Percentiles rank a stretch among this genome's conserved stretches.
Conservation (phyloP, 2,797 vertebrate species). For the Picus viridis region DNA sequence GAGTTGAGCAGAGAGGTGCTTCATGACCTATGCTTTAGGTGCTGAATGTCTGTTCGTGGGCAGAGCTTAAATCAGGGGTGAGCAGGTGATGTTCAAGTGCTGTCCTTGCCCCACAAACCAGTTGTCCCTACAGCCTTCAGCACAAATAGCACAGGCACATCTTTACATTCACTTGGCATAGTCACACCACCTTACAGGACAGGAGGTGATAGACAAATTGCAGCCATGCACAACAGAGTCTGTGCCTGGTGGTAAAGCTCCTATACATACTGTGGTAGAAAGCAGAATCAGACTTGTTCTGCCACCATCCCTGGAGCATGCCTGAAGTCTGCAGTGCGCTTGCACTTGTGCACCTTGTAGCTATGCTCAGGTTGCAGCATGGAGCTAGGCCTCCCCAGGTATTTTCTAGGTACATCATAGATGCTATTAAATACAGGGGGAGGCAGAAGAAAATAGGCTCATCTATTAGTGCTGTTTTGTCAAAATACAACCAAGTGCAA, state of each 20-base stretch:
- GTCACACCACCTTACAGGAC: accelerated
- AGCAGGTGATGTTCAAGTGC: background rate
- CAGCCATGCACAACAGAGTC: background rate
- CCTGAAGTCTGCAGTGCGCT: background rate
- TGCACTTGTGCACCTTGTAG: background rate
- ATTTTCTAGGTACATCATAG: background rate
- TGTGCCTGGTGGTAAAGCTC: background rate
- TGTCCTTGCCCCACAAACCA: background rate
- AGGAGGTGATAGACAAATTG: background rate
- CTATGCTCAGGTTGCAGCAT: background rate
- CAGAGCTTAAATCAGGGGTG: background rate
- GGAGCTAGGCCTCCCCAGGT: background rate
- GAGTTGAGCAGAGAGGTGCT: background rate
- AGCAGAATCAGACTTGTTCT: background rate
- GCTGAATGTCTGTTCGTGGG: background rate
- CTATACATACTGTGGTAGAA: background rate
- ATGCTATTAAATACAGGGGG: background rate
- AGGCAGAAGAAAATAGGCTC: background rate
- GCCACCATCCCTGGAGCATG: background rate
- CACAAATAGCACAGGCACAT: background rate
- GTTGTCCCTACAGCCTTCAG: background rate
- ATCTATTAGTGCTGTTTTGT: conserved; percentile 27
- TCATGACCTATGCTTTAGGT: background rate
- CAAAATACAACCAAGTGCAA: conserved; percentile 50
- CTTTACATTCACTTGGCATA: background rate